Evolutionary conservation across 2,113 vertebrate species (phyloP), one percentile per base, ranked within the genome.

Genomic region (Chaetura pelagica): DNA sequence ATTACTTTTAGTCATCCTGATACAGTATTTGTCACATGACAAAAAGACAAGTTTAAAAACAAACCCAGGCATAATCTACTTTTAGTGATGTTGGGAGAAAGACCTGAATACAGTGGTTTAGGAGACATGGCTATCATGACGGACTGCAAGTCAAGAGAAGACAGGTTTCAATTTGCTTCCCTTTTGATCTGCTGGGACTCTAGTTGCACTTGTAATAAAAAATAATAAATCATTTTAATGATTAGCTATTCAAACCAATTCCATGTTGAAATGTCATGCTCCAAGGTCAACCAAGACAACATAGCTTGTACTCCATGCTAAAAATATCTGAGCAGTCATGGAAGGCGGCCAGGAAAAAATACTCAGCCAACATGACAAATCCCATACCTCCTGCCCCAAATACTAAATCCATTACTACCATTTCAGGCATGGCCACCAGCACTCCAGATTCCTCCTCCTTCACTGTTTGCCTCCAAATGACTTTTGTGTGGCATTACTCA

Each of bases 321-420:
- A 96, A 97, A 96, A 96, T 96, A 96, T 78, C 96, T n/a, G 61
- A 93, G 74, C 79, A 78, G 85, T 29, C 82, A 84, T 96, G 96
- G 92, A 96, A 96, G 57, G 78, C 14, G 0, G 92, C 96, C 93
- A 96, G 94, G 96, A 96, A 95, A 97, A 96, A 97, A 96, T 94
- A 85, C 55, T 86, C 88, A 87, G 72, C 87, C 79, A 96, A 91
- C 93, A 96, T 84, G 90, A 96, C 92, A 96, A 96, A 96, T 94
- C 94, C 92, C 95, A 92, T 92, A 82, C 83, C 93, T 96, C 92
- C 92, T 94, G 86, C 90, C 86, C 94, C 95, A 96, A 96, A 96
- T 90, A 89, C 80, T 89, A 90, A 92, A 96, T 90, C 86, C 92
- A 92, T 84, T 94, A 57, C 90, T 86, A 92, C 94, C 93, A 79